Evolutionary conservation across 1,140 invertebrate species (phyloP).

Genomic region (Thaumetopoea pityocampa): DNA sequence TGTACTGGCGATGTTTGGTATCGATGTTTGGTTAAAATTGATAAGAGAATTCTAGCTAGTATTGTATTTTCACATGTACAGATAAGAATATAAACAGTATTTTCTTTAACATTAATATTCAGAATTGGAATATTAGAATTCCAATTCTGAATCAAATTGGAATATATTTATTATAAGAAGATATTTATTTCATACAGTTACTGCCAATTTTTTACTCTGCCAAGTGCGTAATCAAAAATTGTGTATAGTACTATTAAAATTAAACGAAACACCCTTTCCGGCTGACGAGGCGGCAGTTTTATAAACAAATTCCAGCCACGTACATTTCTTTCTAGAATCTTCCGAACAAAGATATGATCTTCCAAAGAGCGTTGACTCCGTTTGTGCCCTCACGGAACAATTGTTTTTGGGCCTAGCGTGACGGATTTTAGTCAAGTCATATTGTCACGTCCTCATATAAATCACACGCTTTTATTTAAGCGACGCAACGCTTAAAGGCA

Average conservation of each 20-base stretch:
- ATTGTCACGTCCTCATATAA: conserved; percentile 24
- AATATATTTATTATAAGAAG: conserved; percentile 8
- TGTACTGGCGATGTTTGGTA: too few relatives aligned
- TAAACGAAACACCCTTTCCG: conserved; percentile 5
- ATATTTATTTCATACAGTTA: conserved; percentile 26
- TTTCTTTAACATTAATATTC: too few relatives aligned
- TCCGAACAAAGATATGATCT: conserved; percentile 22
- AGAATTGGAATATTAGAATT: too few relatives aligned
- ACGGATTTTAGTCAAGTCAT: conserved; percentile 22
- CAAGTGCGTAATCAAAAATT: conserved; percentile 29
- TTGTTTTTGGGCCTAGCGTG: conserved; percentile 32
- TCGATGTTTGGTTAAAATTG: too few relatives aligned
- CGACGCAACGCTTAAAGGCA: conserved; percentile 11
- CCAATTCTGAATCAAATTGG: too few relatives aligned
- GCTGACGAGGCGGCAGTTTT: conserved; percentile 11
- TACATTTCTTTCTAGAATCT: conserved; percentile 27
- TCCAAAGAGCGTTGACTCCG: conserved; percentile 21
- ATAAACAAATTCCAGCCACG: conserved; percentile 19
- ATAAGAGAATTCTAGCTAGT: too few relatives aligned
- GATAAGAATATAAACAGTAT: too few relatives aligned
- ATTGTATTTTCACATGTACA: too few relatives aligned
- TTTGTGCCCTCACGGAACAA: conserved; percentile 23
- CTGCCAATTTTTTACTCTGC: conserved; percentile 35
- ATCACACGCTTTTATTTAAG: conserved; percentile 20
- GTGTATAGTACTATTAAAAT: conserved; percentile 13